Base-by-base conservation (phyloP, 2,888 invertebrate species). In the Plebejus anna region DNA sequence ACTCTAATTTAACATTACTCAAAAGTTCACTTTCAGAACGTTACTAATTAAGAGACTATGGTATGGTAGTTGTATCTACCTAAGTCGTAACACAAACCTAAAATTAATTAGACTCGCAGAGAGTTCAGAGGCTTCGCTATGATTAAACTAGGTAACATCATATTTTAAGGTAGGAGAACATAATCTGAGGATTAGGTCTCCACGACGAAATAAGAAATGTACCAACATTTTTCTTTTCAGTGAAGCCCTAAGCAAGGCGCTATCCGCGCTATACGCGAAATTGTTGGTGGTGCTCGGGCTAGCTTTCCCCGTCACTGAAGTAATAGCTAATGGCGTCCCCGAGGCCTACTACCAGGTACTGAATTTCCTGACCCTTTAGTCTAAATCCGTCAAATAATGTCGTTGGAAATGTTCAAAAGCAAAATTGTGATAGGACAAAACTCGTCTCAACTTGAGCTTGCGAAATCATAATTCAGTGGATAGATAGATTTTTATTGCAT, bases 251-350 rank as follows among this genome's bases (percentile, higher is more conserved):
- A 96, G 96, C 81, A 95, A 96, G 78, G 96, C 96, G 5, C 88
- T 97, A 70, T 97, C 97, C 66, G 97, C 97, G 2, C 94, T 98
- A 47, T 98, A 98, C 89, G 97, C 97, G 77, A 97, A 98, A 87
- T 92, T 98, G 16, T 89, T 98, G 78, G 97, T 98, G 16, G 96
- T 98, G 5, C 91, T 97, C 80, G 97, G 97, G 9, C 95, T 98
- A 61, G 97, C 98, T 22, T 96, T 98, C 83, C 98, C 98, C 3
- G 95, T 98, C 79, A 97, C 98, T 3, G 97, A 98, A 92, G 97
- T 97, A 75, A 96, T 98, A 79, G 96, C 97, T 4, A 95, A 95
- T 75, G 95, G 96, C 82, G 97, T 97, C 38, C 96, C 97, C 28
- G 95, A 95, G 51, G 95, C 95, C 77, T 96, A 96, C 84, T 97